phyloP scores from a whole-genome alignment of 2,797 vertebrate species.

The Denticeps clupeoides region DNA sequence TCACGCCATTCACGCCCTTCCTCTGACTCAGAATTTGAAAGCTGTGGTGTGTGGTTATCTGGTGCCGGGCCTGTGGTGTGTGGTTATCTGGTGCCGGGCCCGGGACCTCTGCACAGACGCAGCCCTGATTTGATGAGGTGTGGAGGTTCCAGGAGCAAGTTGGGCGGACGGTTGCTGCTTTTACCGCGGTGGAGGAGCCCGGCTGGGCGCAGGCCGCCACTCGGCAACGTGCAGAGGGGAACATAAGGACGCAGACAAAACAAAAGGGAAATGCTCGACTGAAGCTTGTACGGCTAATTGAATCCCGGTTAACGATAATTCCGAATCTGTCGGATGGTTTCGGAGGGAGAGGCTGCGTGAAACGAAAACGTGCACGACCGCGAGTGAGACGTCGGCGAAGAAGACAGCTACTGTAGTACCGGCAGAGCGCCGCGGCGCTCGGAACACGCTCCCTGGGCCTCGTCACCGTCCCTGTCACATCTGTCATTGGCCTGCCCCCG shows the following conservation, averaged over 20 bases:
- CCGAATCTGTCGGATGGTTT: constrained; percentile 1
- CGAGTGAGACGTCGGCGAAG: background rate
- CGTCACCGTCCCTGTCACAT: constrained; percentile 42
- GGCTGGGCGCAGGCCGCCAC: constrained; percentile 1
- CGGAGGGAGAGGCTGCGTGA: background rate
- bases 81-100: too few species aligned
- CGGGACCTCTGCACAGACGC: too few species aligned
- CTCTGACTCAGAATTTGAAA: too few species aligned
- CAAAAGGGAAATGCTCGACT: constrained; percentile 3
- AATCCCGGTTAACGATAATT: constrained; percentile 6
- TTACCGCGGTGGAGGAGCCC: background rate
- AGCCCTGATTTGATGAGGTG: too few species aligned
- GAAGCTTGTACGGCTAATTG: constrained; percentile 2
- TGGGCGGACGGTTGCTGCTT: too few species aligned
- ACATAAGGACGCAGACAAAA: constrained; percentile 2
- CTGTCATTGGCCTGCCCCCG: constrained; percentile 31
- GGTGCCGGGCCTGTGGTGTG: too few species aligned
- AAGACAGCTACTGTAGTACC: background rate
- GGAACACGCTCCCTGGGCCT: constrained; percentile 38
- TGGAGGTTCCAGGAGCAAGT: too few species aligned
- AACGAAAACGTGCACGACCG: background rate
- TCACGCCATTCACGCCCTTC: too few species aligned
- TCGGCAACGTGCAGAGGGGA: background rate
- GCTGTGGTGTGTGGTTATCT: too few species aligned
- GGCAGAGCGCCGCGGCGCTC: constrained; percentile 27